These are phyloP conservation scores for Seriola rivoliana DNA, from an alignment of 2,113 vertebrate genomes.

Conservation along the genomic window DNA sequence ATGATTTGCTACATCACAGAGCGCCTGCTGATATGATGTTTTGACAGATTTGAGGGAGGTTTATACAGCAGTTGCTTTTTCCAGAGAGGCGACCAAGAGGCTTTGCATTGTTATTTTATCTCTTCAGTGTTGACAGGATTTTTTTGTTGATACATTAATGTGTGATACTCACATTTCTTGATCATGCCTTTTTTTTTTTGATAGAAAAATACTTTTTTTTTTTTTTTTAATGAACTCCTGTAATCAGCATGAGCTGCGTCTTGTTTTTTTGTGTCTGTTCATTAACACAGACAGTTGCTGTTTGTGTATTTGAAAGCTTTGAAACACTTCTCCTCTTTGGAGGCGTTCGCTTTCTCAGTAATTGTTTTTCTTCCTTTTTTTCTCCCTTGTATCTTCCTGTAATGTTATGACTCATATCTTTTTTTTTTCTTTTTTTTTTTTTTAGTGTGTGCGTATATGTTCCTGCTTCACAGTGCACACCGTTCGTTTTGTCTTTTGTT, in stretches of 20 bases:
- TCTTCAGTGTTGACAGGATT: not conserved
- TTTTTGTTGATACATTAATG: not conserved
- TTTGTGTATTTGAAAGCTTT: not conserved
- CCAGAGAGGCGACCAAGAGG: not conserved
- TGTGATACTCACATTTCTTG: not conserved
- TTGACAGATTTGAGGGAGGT: conserved; percentile 36
- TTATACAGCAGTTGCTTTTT: conserved; percentile 30
- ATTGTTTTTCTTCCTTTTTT: not conserved
- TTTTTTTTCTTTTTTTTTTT: no score
- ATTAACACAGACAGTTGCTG: not conserved
- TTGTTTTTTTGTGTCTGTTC: not conserved
- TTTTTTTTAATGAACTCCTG: not conserved
- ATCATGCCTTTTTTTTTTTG: not conserved
- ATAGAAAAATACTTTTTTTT: not conserved
- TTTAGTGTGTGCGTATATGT: not conserved
- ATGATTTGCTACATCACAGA: conserved; percentile 53
- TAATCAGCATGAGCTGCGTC: not conserved
- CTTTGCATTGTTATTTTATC: not conserved
- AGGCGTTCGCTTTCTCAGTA: not conserved
- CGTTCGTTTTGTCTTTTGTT: not conserved
- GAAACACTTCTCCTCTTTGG: not conserved
- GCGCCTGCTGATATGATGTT: conserved; percentile 38
- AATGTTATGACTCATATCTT: conserved; percentile 5
- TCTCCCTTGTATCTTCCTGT: not conserved
- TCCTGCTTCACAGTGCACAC: not conserved